A percentile compares a stretch with the other conserved stretches of the same genome.
Evolutionary conservation across 2,888 invertebrate species (phyloP).

Genomic region (Mythimna loreyi): DNA sequence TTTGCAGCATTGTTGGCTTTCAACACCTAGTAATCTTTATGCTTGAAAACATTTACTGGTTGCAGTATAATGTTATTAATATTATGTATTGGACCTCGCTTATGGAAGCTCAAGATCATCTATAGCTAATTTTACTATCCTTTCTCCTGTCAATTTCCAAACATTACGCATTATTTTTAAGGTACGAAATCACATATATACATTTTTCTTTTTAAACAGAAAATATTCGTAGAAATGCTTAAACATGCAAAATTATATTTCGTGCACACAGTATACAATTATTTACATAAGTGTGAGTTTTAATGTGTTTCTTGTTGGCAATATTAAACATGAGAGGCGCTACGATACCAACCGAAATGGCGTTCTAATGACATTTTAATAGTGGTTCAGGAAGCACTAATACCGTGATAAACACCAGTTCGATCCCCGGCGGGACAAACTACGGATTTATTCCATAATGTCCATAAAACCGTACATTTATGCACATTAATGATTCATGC

Average conservation of each 20-base stretch:
- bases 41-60: too few relatives aligned
- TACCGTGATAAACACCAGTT: constrained; percentile 64
- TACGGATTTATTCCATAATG: constrained; percentile 53
- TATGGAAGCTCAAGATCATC: neutral
- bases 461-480: constrained; percentile 40
- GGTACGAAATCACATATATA: neutral
- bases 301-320: constrained; percentile 63
- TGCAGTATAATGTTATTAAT: too few relatives aligned
- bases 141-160: neutral
- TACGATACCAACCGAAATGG: constrained; percentile 75
- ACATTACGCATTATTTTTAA: neutral
- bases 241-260: constrained; percentile 11
- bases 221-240: constrained; percentile 19
- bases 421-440: constrained; percentile 43
- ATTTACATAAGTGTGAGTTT: constrained; percentile 47
- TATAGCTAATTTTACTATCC: neutral
- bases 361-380: constrained; percentile 80
- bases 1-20: too few relatives aligned
- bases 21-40: too few relatives aligned
- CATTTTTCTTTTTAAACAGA: neutral
- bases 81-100: neutral
- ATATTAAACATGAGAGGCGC: constrained; percentile 60
- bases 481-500: constrained; percentile 54
- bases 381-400: constrained; percentile 72
- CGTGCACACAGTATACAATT: constrained; percentile 32